These are phyloP conservation scores for Lepilemur septentrionalis DNA, from an alignment of 2,797 vertebrate species.

Conservation along the genomic window DNA sequence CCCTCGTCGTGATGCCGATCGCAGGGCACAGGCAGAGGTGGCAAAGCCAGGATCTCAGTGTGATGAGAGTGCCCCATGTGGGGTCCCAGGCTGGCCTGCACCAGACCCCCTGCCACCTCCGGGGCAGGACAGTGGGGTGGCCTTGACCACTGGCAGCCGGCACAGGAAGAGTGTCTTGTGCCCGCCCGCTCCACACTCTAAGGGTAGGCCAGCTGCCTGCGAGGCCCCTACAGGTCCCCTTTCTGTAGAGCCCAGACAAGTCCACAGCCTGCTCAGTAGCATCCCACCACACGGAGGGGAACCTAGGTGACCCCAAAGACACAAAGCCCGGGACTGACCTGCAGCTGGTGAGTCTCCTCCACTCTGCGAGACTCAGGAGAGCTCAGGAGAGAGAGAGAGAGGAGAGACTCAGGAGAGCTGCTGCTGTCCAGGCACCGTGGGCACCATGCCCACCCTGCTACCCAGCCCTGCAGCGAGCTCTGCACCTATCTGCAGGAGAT, in stretches of 20 bases:
- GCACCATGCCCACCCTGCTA: rapidly evolving
- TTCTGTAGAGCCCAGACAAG: background rate
- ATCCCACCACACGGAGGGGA: background rate
- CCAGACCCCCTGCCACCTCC: no score
- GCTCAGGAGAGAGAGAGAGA: no score
- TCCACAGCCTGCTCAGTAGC: background rate
- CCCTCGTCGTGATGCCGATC: background rate
- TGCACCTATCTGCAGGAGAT: background rate
- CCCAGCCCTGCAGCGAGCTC: background rate
- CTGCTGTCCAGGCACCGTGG: background rate
- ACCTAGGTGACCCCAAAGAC: background rate
- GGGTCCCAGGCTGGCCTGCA: background rate
- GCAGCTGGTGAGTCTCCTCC: background rate
- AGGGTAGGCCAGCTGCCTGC: background rate
- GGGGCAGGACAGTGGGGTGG: background rate
- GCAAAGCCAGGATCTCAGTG: background rate
- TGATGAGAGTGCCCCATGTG: background rate
- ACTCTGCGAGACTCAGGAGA: background rate
- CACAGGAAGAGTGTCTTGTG: background rate
- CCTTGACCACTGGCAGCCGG: background rate
- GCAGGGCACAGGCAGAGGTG: background rate
- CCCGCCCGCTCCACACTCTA: rapidly evolving
- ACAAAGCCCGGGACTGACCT: background rate
- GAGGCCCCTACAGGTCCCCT: no score
- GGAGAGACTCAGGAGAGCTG: background rate